Evolutionary conservation across 2,797 vertebrate genomes (phyloP).

Genomic region (Sternarchorhynchus goeldii): DNA sequence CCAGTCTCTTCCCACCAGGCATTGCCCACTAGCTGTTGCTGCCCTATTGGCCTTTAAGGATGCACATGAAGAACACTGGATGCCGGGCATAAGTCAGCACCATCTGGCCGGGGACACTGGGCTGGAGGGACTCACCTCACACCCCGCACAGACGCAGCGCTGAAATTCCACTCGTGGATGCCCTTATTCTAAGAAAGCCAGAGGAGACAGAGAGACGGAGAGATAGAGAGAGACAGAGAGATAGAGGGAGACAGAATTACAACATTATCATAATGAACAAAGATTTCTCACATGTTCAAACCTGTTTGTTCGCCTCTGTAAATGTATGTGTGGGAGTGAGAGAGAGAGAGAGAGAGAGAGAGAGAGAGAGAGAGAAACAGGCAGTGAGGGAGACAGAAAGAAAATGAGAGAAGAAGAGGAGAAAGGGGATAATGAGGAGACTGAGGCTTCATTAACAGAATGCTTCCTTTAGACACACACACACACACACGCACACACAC

Average conservation of each 20-base stretch:
- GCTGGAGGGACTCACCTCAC: conserved; percentile 72
- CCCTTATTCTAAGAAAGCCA: conserved; percentile 80
- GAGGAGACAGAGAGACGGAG: neutral
- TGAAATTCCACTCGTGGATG: conserved; percentile 97
- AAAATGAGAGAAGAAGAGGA: neutral
- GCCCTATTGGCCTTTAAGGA: no score
- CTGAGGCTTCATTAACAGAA: neutral
- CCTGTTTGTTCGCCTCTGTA: neutral
- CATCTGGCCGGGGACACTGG: no score
- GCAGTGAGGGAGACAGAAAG: neutral
- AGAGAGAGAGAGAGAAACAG: neutral
- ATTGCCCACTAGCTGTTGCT: no score
- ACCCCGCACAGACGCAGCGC: conserved; percentile 87
- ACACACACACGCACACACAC: neutral
- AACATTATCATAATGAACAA: neutral
- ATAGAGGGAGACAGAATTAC: neutral
- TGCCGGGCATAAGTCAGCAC: neutral
- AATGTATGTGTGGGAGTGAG: neutral
- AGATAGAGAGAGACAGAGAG: neutral
- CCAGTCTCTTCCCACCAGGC: no score
- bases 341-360: neutral
- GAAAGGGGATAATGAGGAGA: neutral
- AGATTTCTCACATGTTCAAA: neutral
- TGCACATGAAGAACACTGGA: neutral
- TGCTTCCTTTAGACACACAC: conserved; percentile 10